Conservation (phyloP, 2,797 vertebrate species). For the Microhierax caerulescens region DNA sequence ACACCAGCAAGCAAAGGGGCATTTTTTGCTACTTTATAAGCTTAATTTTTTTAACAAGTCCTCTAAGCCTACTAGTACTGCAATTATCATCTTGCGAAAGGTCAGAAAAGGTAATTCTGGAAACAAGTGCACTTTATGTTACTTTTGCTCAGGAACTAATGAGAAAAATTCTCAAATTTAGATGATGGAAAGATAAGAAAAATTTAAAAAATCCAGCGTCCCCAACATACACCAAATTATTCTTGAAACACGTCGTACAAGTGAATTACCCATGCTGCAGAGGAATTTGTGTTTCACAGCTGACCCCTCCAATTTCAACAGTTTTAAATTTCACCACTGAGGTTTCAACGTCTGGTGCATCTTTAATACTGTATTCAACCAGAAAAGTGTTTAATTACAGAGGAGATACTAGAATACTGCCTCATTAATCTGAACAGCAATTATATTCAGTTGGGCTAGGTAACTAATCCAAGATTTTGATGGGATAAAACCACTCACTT, state of each 20-base stretch:
- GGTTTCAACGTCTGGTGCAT: slow-evolving; percentile 45
- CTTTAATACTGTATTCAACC: slow-evolving; percentile 52
- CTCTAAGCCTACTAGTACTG: slow-evolving; percentile 85
- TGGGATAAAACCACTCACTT: slow-evolving; percentile 30
- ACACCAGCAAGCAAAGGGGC: slow-evolving; percentile 83
- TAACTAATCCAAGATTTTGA: slow-evolving; percentile 42
- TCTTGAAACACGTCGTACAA: background rate
- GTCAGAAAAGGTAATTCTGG: slow-evolving; percentile 92
- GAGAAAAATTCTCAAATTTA: slow-evolving; percentile 87
- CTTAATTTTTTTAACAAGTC: slow-evolving; percentile 79
- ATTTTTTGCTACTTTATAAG: slow-evolving; percentile 87
- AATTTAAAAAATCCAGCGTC: background rate
- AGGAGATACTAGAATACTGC: slow-evolving; percentile 55
- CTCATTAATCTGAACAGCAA: slow-evolving; percentile 69
- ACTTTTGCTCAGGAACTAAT: slow-evolving; percentile 89
- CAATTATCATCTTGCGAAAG: slow-evolving; percentile 96
- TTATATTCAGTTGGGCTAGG: slow-evolving; percentile 51
- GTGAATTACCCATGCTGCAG: background rate
- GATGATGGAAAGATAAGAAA: slow-evolving; percentile 52
- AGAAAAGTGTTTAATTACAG: slow-evolving; percentile 58
- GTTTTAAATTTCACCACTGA: slow-evolving; percentile 63
- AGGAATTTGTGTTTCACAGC: slow-evolving; percentile 14
- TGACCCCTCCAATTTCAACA: slow-evolving; percentile 51
- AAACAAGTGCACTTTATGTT: slow-evolving; percentile 93
- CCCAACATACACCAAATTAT: background rate